Conservation (phyloP, 1,140 invertebrate species). For the Mactra quadrangularis region DNA sequence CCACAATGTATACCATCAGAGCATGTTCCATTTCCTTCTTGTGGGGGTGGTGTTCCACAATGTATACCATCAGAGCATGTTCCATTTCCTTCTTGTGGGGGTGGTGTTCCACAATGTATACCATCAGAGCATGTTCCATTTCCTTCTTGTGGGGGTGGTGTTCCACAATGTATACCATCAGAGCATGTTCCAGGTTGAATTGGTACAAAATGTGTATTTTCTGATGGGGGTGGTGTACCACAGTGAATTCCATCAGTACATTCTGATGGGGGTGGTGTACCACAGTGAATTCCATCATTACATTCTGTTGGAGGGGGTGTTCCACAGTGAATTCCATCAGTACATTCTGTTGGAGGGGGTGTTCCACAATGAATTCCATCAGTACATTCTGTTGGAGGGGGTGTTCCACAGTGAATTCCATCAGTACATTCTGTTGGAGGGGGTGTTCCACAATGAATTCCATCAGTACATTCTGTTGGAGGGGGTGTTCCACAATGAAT, state of each 20-base stretch:
- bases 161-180: slow-evolving; percentile 55
- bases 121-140: slow-evolving; percentile 34
- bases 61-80: slow-evolving; percentile 58
- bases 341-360: slow-evolving; percentile 60
- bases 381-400: slow-evolving; percentile 39
- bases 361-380: slow-evolving; percentile 63
- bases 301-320: slow-evolving; percentile 49
- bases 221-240: slow-evolving; percentile 55
- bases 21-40: slow-evolving; percentile 48
- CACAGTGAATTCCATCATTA: slow-evolving; percentile 58
- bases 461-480: slow-evolving; percentile 52
- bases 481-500: slow-evolving; percentile 62
- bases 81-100: slow-evolving; percentile 42
- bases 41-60: slow-evolving; percentile 59
- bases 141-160: slow-evolving; percentile 41
- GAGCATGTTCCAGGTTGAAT: slow-evolving; percentile 6
- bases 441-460: slow-evolving; percentile 59
- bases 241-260: slow-evolving; percentile 46
- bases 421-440: slow-evolving; percentile 64
- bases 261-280: slow-evolving; percentile 51
- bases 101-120: slow-evolving; percentile 52
- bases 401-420: slow-evolving; percentile 64
- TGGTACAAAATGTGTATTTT: slow-evolving; percentile 40
- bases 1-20: slow-evolving; percentile 57
- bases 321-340: slow-evolving; percentile 68